Conservation (phyloP, 1,140 invertebrate genomes). For the Paraescarpia echinospica region DNA sequence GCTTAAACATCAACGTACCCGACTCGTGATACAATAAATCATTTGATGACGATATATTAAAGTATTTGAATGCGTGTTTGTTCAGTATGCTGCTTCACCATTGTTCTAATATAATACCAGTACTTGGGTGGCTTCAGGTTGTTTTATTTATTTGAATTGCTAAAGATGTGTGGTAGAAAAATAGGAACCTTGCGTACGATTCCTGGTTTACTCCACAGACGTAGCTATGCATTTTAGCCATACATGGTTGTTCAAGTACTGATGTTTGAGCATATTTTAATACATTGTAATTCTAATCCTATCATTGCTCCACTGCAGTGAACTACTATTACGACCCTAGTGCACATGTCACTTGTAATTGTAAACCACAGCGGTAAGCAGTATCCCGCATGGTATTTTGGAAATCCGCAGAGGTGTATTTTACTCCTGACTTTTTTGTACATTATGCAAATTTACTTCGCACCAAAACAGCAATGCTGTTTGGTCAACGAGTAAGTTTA, state of each 20-base stretch:
- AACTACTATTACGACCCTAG: neutral
- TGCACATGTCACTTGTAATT: no score
- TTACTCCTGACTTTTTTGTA: no score
- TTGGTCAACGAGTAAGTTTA: no score
- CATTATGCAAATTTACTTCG: no score
- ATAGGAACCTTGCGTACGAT: neutral
- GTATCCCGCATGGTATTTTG: no score
- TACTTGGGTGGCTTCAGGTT: neutral
- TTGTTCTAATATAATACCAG: neutral
- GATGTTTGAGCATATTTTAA: neutral
- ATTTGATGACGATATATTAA: no score
- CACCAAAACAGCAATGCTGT: no score
- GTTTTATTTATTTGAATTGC: slow-evolving; percentile 1
- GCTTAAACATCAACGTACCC: no score
- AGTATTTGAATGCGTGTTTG: neutral
- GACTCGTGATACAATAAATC: no score
- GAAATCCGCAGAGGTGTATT: no score
- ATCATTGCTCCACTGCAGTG: neutral
- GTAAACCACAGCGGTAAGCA: no score
- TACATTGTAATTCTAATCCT: neutral
- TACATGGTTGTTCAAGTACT: neutral
- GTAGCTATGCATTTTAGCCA: neutral
- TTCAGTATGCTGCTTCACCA: neutral
- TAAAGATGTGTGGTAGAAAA: neutral
- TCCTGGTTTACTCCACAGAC: neutral